Evolutionary conservation across 2,888 invertebrate genomes (phyloP).

Genomic region (Melanchra persicariae): DNA sequence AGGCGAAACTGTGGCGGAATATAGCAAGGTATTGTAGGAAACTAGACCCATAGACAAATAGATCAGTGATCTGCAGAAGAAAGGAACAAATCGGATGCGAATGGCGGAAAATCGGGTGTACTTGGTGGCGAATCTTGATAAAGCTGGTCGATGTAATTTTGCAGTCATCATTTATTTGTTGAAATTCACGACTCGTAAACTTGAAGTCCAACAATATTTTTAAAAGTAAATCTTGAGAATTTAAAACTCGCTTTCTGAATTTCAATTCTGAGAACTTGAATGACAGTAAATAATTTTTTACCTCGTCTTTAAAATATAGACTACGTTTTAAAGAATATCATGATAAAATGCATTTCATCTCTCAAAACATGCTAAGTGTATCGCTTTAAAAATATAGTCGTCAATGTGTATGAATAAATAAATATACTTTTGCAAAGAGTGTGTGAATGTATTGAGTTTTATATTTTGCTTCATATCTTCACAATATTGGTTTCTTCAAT

Average conservation of each 20-base stretch:
- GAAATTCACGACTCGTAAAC: too few relatives aligned
- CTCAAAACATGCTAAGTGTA: conserved; percentile 14
- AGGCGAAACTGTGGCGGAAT: conserved; percentile 32
- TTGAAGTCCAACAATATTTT: not conserved
- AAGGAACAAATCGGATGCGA: too few relatives aligned
- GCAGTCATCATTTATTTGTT: too few relatives aligned
- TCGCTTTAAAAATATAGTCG: conserved; percentile 42
- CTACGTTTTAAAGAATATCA: conserved; percentile 23
- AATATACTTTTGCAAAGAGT: conserved; percentile 42
- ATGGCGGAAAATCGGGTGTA: not conserved
- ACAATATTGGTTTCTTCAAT: conserved; percentile 53
- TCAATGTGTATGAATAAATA: conserved; percentile 48
- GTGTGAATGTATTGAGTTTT: conserved; percentile 19
- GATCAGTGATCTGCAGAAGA: not conserved
- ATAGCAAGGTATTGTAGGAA: conserved; percentile 7
- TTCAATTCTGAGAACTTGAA: conserved; percentile 16
- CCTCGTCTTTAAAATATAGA: conserved; percentile 26
- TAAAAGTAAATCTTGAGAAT: conserved; percentile 12
- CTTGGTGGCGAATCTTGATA: too few relatives aligned
- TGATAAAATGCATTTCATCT: conserved; percentile 46
- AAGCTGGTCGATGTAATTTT: too few relatives aligned
- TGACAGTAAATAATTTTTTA: conserved; percentile 3
- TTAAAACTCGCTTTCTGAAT: not conserved
- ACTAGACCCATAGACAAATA: not conserved
- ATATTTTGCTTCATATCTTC: conserved; percentile 40